Percentiles rank a stretch among this genome's conserved stretches.
Conservation (phyloP, 2,113 vertebrate species). For the Eulemur rufifrons region DNA sequence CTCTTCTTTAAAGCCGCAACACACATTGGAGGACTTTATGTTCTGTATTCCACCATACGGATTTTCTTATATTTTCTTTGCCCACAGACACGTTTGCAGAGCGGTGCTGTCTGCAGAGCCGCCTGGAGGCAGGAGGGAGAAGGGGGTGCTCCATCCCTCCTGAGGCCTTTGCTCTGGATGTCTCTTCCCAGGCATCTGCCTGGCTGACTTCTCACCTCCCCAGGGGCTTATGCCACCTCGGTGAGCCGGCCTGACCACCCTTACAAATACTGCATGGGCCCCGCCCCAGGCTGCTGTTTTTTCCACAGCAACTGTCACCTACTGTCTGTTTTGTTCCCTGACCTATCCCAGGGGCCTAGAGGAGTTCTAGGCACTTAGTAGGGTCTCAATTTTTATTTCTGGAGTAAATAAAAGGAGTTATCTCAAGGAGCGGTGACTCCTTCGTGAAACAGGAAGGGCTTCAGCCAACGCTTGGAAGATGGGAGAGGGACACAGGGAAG, state of each 20-base stretch:
- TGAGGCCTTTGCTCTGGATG: not conserved
- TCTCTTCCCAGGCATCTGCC: not conserved
- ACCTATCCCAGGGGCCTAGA: not conserved
- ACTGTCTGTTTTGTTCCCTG: not conserved
- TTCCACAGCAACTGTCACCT: not conserved
- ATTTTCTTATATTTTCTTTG: not conserved
- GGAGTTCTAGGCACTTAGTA: not conserved
- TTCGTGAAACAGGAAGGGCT: not conserved
- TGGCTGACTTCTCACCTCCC: not conserved
- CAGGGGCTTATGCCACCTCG: not conserved
- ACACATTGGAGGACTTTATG: not conserved
- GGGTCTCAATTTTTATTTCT: not conserved
- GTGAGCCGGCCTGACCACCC: rapidly evolving
- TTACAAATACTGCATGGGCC: not conserved
- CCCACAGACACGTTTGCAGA: not conserved
- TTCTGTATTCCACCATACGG: not conserved
- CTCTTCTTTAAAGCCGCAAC: not conserved
- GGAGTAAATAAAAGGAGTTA: not conserved
- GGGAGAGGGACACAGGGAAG: not conserved
- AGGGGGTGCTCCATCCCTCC: not conserved
- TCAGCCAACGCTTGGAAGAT: not conserved
- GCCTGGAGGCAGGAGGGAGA: not conserved
- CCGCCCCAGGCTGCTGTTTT: not conserved
- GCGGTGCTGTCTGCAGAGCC: not conserved
- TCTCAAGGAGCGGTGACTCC: not conserved